Conservation (phyloP, 2,113 vertebrate species). For the Egretta garzetta region DNA sequence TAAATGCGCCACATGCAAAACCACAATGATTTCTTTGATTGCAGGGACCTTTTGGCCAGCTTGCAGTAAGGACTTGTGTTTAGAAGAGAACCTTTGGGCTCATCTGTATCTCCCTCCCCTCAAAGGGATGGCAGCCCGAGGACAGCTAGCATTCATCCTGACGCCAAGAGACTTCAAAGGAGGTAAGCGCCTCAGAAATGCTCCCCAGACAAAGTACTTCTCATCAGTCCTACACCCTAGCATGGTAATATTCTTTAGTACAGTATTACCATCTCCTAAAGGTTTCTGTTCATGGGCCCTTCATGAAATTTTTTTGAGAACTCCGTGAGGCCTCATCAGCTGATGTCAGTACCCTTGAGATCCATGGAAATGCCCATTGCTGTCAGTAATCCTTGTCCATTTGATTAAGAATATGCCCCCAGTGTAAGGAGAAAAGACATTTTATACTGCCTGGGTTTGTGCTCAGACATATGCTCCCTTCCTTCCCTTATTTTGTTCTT, state of each 20-base stretch:
- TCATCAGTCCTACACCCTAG: not conserved
- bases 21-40: slow-evolving; percentile 72
- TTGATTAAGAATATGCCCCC: not conserved
- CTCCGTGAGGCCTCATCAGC: not conserved
- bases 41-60: slow-evolving; percentile 72
- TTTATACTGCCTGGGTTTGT: not conserved
- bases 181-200: slow-evolving; percentile 69
- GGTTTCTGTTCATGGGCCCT: not conserved
- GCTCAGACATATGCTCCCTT: not conserved
- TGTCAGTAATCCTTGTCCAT: not conserved
- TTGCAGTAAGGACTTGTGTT: slow-evolving; percentile 71
- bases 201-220: slow-evolving; percentile 16
- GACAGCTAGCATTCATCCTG: slow-evolving; percentile 67
- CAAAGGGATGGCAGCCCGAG: slow-evolving; percentile 69
- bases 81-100: slow-evolving; percentile 74
- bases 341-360: not conserved
- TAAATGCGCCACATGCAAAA: slow-evolving; percentile 61
- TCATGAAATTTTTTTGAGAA: not conserved
- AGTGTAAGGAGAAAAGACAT: not conserved
- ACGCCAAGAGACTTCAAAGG: slow-evolving; percentile 53
- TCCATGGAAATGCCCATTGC: not conserved
- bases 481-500: not conserved
- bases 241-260: not conserved
- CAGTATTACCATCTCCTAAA: not conserved
- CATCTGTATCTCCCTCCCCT: slow-evolving; percentile 65